These are phyloP conservation scores for Bradypodion pumilum DNA, from an alignment of 2,797 vertebrate species.

Conservation along the genomic window DNA sequence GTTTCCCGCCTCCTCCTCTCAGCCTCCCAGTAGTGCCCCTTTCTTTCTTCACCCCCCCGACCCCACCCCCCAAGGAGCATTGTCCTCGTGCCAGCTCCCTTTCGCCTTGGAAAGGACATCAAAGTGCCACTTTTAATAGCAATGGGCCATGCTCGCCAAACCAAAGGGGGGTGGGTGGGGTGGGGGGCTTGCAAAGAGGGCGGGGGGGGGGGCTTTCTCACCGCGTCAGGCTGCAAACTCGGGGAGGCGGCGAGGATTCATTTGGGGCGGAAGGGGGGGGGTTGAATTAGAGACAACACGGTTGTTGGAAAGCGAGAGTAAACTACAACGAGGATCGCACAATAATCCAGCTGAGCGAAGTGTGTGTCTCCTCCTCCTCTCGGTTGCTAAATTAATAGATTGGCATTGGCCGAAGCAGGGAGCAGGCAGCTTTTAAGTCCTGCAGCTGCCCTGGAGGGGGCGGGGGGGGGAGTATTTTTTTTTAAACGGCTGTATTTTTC, in stretches of 20 bases:
- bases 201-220: constrained; percentile 35
- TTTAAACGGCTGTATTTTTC: constrained; percentile 5
- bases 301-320: neutral
- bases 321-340: neutral
- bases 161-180: too few species aligned
- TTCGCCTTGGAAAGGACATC: constrained; percentile 26
- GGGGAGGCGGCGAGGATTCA: neutral
- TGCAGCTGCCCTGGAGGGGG: neutral
- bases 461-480: neutral
- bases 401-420: neutral
- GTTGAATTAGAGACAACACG: too few species aligned
- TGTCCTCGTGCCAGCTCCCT: neutral
- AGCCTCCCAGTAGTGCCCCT: too few species aligned
- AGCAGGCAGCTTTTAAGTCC: neutral
- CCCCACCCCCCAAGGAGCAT: too few species aligned
- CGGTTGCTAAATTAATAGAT: neutral
- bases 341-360: neutral
- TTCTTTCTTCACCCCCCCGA: too few species aligned
- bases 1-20: constrained; percentile 21
- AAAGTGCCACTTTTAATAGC: constrained; percentile 21
- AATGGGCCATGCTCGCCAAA: constrained; percentile 10
- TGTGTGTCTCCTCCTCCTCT: constrained; percentile 15
- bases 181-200: constrained; percentile 7
- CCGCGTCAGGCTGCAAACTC: neutral
- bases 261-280: neutral